phyloP scores from a whole-genome alignment of 2,797 vertebrate genomes.

The Falco biarmicus region DNA sequence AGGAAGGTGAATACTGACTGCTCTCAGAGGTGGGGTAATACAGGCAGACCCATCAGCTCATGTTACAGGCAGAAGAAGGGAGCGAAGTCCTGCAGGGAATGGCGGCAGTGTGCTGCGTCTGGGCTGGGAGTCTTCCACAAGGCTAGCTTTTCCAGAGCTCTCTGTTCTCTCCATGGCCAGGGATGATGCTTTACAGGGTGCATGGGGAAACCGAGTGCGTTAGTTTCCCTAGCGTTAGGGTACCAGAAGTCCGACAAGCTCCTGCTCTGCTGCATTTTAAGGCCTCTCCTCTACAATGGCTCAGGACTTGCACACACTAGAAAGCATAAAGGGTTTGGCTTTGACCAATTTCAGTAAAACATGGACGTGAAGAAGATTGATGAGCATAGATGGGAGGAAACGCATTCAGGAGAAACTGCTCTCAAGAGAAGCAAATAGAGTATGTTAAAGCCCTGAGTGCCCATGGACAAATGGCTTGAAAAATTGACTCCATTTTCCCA shows the following conservation, averaged over 20 bases:
- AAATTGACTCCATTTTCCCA: background rate
- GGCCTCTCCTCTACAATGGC: background rate
- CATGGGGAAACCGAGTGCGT: background rate
- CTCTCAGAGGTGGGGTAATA: background rate
- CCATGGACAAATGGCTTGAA: background rate
- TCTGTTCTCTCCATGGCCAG: accelerated
- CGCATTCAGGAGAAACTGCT: background rate
- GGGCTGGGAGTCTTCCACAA: background rate
- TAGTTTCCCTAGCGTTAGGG: background rate
- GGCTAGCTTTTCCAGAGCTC: background rate
- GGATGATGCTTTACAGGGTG: background rate
- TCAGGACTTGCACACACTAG: background rate
- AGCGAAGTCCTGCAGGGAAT: background rate
- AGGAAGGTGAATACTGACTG: background rate
- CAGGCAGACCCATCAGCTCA: background rate
- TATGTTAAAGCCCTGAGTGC: background rate
- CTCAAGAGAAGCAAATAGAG: background rate
- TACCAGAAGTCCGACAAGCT: background rate
- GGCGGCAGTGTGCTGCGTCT: background rate
- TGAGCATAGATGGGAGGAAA: background rate
- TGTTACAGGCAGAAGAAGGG: background rate
- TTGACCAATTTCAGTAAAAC: background rate
- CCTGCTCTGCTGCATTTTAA: background rate
- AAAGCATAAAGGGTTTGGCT: background rate
- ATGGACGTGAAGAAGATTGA: background rate